Base-by-base conservation (phyloP, 1,140 invertebrate genomes). In the Cataglyphis hispanica region DNA sequence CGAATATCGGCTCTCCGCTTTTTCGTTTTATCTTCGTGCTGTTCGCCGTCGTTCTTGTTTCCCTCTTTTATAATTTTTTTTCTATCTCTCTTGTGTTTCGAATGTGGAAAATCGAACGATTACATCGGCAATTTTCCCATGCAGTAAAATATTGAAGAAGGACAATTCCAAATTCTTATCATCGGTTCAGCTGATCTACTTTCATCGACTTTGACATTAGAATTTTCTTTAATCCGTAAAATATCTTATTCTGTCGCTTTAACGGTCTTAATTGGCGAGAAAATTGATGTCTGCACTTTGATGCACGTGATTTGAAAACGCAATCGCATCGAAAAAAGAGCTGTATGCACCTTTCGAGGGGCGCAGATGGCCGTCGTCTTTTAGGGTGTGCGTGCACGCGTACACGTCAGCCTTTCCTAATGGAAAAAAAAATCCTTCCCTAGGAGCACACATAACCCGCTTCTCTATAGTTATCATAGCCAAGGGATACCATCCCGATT, bases 351-450 rank as follows among this genome's bases (percentile, higher is more conserved):
- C 89, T 84, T 81, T 90, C 37, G 46, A 77, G 80, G 63, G 37
- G 70, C 67, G 89, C 89, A 90, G 89, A 90, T 90, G 88, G 89
- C 56, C 64, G 27, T 70, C 75, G 61, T 27, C 46, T 61, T 53
- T 75, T 60, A 56, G 67, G 46, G 87, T 88, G 58, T 83, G 63
- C 77, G 58, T 43, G 27, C 58, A 50, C 70, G 75, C 81, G 67
- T 76, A 67, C 66, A 25, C 37, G 46, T 19, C 56, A 53, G 58
- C 67, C 69, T 63, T 83, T 87, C 27, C 40, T 80, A 63, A 87
- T 85, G 70, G 84, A 74, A 89, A 90, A 89, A 90, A 90, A 90
- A 90, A 88, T 84, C 74, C 69, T 87, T 80, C 86, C 89, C 89
- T 86, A 90, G 69, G 84, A 90, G 56, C 74, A 27, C 43, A 50